Conservation (phyloP, 2,797 vertebrate species). For the Phoebastria nigripes region DNA sequence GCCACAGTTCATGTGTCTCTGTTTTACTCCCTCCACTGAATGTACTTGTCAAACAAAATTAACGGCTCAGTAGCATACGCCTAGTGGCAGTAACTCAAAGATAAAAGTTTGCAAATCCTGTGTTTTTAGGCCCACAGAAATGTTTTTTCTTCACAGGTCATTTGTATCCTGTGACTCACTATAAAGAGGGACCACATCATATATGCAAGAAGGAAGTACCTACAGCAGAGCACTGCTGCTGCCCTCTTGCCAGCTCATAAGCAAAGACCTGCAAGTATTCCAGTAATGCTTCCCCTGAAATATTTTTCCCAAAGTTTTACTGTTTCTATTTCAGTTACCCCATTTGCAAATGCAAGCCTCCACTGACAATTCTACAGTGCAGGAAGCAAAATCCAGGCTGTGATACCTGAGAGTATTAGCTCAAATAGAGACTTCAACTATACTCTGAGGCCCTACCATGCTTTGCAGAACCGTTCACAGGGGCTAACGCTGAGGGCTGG, state of each 20-base stretch:
- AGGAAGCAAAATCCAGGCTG: neutral
- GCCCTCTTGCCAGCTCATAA: neutral
- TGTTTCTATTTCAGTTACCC: neutral
- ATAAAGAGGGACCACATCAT: too few relatives aligned
- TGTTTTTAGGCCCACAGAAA: neutral
- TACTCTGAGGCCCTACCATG: neutral
- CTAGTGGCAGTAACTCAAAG: neutral
- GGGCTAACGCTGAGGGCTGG: neutral
- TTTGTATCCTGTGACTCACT: neutral
- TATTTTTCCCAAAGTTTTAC: neutral
- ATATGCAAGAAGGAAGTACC: rapidly evolving
- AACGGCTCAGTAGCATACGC: rapidly evolving
- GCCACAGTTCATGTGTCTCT: rapidly evolving
- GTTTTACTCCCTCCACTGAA: neutral
- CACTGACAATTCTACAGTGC: neutral
- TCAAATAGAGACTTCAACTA: neutral
- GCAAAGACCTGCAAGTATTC: neutral
- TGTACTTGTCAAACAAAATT: neutral
- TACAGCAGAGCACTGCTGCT: neutral
- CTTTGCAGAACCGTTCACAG: neutral
- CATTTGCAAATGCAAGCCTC: neutral
- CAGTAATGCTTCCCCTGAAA: neutral
- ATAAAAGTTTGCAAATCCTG: neutral
- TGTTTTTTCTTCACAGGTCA: neutral
- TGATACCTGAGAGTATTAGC: neutral